Evolutionary conservation across 2,113 vertebrate species (phyloP).

Genomic region (Siphamia tubifer): DNA sequence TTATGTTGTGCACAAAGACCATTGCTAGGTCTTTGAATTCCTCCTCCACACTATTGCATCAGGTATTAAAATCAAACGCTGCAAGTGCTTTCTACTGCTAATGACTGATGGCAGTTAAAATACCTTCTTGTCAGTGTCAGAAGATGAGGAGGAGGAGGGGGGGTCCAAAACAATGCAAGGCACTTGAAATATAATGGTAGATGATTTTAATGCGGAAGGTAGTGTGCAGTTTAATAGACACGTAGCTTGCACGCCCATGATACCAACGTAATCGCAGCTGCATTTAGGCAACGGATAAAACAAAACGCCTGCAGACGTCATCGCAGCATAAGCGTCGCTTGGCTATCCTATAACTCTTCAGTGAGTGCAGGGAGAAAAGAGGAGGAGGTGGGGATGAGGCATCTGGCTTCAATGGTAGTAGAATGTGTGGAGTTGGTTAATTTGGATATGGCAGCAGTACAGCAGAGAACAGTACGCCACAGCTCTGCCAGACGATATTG

Average conservation of each 20-base stretch:
- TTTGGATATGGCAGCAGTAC: conserved; percentile 86
- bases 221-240: background rate
- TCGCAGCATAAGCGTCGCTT: no score
- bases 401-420: conserved; percentile 78
- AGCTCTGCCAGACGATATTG: conserved; percentile 81
- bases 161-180: background rate
- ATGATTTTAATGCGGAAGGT: background rate
- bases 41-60: conserved; percentile 87
- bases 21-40: conserved; percentile 68
- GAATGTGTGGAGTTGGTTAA: conserved; percentile 85
- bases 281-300: conserved; percentile 47
- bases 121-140: background rate
- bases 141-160: background rate
- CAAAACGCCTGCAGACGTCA: conserved; percentile 48
- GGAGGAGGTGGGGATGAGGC: conserved; percentile 30
- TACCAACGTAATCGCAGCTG: conserved; percentile 62
- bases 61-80: conserved; percentile 70
- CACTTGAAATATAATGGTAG: background rate
- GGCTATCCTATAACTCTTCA: conserved; percentile 60
- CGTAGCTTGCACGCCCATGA: conserved; percentile 25
- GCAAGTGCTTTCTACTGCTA: conserved; percentile 41
- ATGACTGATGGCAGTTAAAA: conserved; percentile 22
- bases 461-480: conserved; percentile 81
- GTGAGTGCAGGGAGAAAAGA: background rate
- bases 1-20: conserved; percentile 89